Base-by-base conservation (phyloP, 2,113 vertebrate genomes). In the Myrmecophaga tridactyla region DNA sequence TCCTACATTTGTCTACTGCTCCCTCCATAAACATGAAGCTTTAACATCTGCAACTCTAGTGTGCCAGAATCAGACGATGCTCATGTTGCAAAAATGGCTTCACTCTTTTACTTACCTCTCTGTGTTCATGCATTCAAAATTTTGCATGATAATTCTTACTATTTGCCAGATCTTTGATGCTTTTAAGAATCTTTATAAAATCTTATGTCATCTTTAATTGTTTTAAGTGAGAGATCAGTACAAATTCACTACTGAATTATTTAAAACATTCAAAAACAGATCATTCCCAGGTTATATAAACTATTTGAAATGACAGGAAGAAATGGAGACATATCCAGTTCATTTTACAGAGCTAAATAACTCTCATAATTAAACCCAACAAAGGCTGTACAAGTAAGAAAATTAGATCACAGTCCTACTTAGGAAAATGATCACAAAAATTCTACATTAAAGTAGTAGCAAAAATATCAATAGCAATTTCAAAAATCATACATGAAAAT, bases 191-290 rank as follows among this genome's bases (percentile, higher is more conserved):
- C 58, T 78, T 56, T 72, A 75, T 21, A 48, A 48, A 82, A 76
- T 51, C 8, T 92, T 73, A 48, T 53, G 27, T 43, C 53, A 84
- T 53, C 69, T 85, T 65, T 75, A 78, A 78, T 56, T 84, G 23
- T 0, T 34, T 84, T 70, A 70, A 92, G 70, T 21, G 31, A 70
- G n/a, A 75, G 2, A 4, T 8, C 25, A 80, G 31, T 60, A 15
- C 17, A 70, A 63, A 46, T 56, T 92, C 36, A 63, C 25, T 63
- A 80, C 29, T 58, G 3, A 78, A 63, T 36, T 78, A n/a, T 56
- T 62, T 29, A 89, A 82, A 95, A 83, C 88, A 86, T 53, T 94
- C 12, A 58, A 75, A 77, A 86, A 75, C 27, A 84, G 56, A 63
- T 82, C 41, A 73, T 75, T n/a, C 9, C 11, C 29, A 91, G 39